These are phyloP conservation scores for Rhynchotus rufescens DNA, from an alignment of 2,797 vertebrate genomes.

Conservation along the genomic window DNA sequence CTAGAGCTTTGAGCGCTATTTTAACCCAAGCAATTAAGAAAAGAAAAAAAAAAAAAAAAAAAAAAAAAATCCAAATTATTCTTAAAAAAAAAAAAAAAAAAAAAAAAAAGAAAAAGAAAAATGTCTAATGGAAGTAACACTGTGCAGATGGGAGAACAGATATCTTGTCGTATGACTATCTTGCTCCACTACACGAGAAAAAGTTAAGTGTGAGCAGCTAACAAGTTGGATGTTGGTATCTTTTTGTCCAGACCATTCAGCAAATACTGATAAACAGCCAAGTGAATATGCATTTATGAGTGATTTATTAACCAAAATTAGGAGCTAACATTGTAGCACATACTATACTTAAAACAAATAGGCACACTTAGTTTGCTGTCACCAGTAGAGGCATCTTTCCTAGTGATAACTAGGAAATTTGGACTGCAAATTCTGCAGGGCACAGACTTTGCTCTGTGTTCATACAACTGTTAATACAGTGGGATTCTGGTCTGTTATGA, in stretches of 20 bases:
- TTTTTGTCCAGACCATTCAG: conserved; percentile 25
- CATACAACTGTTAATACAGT: conserved; percentile 27
- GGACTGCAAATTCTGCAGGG: conserved; percentile 39
- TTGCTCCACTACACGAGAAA: conserved; percentile 51
- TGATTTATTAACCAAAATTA: conserved; percentile 37
- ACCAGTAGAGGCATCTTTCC: conserved; percentile 15
- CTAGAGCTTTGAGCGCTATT: background rate
- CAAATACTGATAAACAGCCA: conserved; percentile 42
- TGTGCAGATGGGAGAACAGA: conserved; percentile 49
- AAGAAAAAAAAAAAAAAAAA: background rate
- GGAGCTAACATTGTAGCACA: background rate
- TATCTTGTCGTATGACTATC: conserved; percentile 5
- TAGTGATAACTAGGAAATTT: conserved; percentile 22
- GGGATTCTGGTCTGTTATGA: conserved; percentile 30
- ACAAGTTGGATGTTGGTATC: conserved; percentile 20
- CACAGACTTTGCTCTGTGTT: conserved; percentile 20
- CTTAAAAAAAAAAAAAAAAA: background rate
- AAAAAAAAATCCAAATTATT: conserved; percentile 50
- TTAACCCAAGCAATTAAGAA: conserved; percentile 50
- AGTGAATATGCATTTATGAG: background rate
- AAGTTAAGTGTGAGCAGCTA: conserved; percentile 22
- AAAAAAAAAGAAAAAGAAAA: background rate
- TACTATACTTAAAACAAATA: conserved; percentile 13
- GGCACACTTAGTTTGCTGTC: conserved; percentile 22
- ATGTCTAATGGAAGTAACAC: conserved; percentile 35